Conservation (phyloP, 2,797 vertebrate species). For the Heliangelus exortis region DNA sequence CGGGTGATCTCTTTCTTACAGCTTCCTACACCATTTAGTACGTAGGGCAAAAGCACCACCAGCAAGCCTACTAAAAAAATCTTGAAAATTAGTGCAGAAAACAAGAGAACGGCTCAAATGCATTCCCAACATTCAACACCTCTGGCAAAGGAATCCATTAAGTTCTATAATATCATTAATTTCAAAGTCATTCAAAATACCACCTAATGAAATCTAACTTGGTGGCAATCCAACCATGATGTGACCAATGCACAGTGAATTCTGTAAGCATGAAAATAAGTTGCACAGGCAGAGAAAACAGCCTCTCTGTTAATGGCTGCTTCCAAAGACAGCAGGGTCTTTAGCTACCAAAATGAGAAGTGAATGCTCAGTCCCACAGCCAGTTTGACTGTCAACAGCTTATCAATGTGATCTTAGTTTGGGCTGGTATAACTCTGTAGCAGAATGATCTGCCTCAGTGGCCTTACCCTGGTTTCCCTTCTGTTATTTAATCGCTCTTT, state of each 20-base stretch:
- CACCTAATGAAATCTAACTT: not conserved
- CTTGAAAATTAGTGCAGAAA: not conserved
- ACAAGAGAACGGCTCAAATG: not conserved
- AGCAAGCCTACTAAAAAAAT: not conserved
- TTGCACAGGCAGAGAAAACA: not conserved
- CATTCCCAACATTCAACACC: not conserved
- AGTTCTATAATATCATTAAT: not conserved
- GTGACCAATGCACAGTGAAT: not conserved
- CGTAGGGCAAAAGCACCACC: not conserved
- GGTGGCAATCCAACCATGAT: not conserved
- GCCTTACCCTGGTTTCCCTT: too few relatives aligned
- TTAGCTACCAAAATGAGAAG: not conserved
- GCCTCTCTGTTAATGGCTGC: not conserved
- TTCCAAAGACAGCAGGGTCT: not conserved
- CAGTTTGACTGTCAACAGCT: not conserved
- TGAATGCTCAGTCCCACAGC: not conserved
- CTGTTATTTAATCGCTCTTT: too few relatives aligned
- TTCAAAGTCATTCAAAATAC: not conserved
- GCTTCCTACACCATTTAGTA: not conserved
- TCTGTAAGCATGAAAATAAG: not conserved
- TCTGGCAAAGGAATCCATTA: not conserved
- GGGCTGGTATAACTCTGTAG: not conserved
- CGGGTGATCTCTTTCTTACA: not conserved
- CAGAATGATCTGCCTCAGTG: too few relatives aligned
- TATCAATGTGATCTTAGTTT: not conserved